A percentile compares a stretch with the other conserved stretches of the same genome.
phyloP scores from a whole-genome alignment of 1,140 invertebrate genomes.

The Monomorium pharaonis region DNA sequence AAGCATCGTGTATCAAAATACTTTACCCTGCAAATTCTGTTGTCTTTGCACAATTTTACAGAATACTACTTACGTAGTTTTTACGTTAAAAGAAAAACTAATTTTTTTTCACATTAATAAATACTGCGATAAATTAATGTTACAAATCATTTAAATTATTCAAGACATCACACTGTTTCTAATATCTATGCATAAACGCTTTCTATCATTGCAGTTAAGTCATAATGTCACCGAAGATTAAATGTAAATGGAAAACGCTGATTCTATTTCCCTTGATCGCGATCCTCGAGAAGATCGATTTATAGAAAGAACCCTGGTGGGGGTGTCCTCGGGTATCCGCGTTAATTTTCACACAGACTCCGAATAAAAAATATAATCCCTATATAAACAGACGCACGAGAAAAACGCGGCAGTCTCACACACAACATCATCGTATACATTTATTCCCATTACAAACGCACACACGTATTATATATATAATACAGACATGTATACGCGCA shows the following conservation, averaged over 20 bases:
- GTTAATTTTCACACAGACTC: constrained; percentile 31
- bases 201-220: background rate
- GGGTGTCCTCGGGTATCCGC: background rate
- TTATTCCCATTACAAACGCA: background rate
- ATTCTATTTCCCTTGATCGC: background rate
- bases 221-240: background rate
- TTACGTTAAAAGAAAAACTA: background rate
- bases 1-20: background rate
- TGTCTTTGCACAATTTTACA: background rate
- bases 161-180: background rate
- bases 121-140: background rate
- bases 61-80: background rate
- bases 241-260: background rate
- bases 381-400: constrained; percentile 12
- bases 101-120: background rate
- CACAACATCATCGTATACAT: background rate
- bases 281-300: constrained; percentile 3
- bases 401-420: background rate
- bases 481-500: background rate
- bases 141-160: background rate
- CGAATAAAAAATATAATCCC: constrained; percentile 2
- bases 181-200: background rate
- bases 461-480: background rate
- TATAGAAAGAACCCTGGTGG: background rate
- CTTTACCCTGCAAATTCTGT: background rate